Evolutionary conservation across 2,888 invertebrate species (phyloP), one percentile per base, ranked within the genome.

Genomic region (Caenorhabditis panamensis): DNA sequence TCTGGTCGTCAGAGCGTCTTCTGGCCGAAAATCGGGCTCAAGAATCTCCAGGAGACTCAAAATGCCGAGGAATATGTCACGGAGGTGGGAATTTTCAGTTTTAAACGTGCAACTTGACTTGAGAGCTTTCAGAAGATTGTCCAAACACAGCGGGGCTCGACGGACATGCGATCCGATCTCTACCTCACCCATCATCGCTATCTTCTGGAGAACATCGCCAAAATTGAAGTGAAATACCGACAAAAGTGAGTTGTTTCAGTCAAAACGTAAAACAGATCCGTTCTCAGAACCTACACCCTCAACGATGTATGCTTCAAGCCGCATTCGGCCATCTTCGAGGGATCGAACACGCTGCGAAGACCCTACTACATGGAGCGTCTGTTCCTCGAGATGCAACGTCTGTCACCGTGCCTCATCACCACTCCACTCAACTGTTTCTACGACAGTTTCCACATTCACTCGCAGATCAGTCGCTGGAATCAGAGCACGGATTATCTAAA

Each of bases 221-320:
- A 59, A 6, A 56, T 68, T 11, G 18, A 77, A 47, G 44, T 68
- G 8, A 36, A 51, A 2, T 58, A 47, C 41, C 58, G 26, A 1
- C 18, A 58, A n/a, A 63, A 51, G 77, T 77, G 44, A 41, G 77
- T 58, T 28, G 11, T 18, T n/a, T 13, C n/a, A n/a, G 16, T 41
- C 31, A 8, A 1, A 3, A 28, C 13, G 2, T 41, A 9, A n/a
- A 47, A 51, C 41, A 20, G 28, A 18, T 53, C 16, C 16, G 0
- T 18, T 54, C 59, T 18, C 47, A 69, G 80, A 49, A 41, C 51
- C 13, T 80, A 61, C 44, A 37, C 63, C 0, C 9, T 75, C 6
- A 79, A 69, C 37, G 79, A 79, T 18, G 28, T 79, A 26, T 79
- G 79, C 53, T 79, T n/a, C 44, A 79, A 79, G 26, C 79, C 79